phyloP scores from a whole-genome alignment of 2,888 invertebrate genomes.

The Hedychridium roseum region DNA sequence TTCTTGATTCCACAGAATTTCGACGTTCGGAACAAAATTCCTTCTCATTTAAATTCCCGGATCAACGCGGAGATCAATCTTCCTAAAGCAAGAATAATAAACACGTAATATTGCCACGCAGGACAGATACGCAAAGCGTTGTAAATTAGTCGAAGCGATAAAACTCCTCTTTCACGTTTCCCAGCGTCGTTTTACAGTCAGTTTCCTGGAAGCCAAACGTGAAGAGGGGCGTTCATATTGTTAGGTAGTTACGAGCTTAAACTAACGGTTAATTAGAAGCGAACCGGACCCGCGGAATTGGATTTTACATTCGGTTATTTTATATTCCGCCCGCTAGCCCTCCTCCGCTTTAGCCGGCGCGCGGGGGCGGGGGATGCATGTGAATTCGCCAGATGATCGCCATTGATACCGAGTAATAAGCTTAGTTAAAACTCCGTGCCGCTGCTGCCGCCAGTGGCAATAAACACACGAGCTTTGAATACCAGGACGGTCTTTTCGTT shows the following conservation, averaged over 20 bases:
- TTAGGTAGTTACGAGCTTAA: slow-evolving; percentile 17
- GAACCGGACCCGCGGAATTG: slow-evolving; percentile 29
- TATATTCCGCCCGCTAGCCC: slow-evolving; percentile 21
- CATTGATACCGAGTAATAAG: slow-evolving; percentile 51
- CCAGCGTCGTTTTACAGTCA: too few relatives aligned
- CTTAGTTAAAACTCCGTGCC: slow-evolving; percentile 43
- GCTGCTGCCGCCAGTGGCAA: slow-evolving; percentile 19
- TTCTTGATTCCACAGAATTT: too few relatives aligned
- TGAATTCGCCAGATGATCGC: slow-evolving; percentile 53
- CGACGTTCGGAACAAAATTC: too few relatives aligned
- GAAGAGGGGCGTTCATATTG: not conserved
- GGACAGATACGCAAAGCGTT: too few relatives aligned
- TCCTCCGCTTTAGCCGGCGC: slow-evolving; percentile 5
- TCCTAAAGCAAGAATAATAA: too few relatives aligned
- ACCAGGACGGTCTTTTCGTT: not conserved
- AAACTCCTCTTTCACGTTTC: too few relatives aligned
- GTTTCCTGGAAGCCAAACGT: slow-evolving; percentile 4
- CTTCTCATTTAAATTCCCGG: too few relatives aligned
- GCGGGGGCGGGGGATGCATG: slow-evolving; percentile 35
- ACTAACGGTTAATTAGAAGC: slow-evolving; percentile 35
- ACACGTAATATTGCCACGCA: too few relatives aligned
- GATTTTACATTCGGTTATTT: slow-evolving; percentile 40
- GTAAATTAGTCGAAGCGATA: too few relatives aligned
- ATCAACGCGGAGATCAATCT: too few relatives aligned
- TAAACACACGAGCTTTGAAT: slow-evolving; percentile 13